Evolutionary conservation across 1,140 invertebrate species (phyloP).

Genomic region (Conus betulinus): DNA sequence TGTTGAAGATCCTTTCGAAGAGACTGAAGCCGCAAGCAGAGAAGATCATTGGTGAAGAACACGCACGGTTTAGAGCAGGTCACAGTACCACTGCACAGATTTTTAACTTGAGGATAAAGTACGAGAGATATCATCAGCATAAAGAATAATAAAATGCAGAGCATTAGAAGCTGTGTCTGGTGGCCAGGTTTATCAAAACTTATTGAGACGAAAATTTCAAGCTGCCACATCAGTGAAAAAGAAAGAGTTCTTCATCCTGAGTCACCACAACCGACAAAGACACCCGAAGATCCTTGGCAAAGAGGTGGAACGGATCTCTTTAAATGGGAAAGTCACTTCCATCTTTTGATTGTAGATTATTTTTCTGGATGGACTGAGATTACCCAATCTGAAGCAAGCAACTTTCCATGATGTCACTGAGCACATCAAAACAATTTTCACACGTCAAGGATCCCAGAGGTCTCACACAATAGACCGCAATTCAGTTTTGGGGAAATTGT

Average conservation of each 20-base stretch:
- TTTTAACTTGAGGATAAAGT: too few species aligned
- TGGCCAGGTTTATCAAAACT: neutral
- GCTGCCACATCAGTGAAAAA: neutral
- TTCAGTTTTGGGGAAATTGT: too few species aligned
- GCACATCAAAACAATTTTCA: neutral
- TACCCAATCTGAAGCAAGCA: neutral
- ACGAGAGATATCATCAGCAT: too few species aligned
- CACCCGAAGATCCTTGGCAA: neutral
- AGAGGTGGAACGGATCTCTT: neutral
- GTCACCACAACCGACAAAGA: neutral
- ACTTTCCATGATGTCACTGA: neutral
- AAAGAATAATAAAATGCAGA: too few species aligned
- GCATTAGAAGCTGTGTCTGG: neutral
- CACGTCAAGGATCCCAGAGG: neutral
- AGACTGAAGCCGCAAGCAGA: too few species aligned
- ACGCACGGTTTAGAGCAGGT: too few species aligned
- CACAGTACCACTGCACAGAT: too few species aligned
- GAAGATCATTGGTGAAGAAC: too few species aligned
- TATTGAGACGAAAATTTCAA: neutral
- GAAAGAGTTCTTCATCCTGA: neutral
- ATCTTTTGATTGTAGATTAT: slow-evolving; percentile 2
- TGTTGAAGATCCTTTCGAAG: too few species aligned
- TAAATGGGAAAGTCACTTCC: neutral
- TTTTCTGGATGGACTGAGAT: neutral
- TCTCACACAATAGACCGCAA: too few species aligned